Percentiles rank a stretch among this genome's conserved stretches.
Conservation (phyloP, 1,140 invertebrate species). For the Propsilocerus akamusi region DNA sequence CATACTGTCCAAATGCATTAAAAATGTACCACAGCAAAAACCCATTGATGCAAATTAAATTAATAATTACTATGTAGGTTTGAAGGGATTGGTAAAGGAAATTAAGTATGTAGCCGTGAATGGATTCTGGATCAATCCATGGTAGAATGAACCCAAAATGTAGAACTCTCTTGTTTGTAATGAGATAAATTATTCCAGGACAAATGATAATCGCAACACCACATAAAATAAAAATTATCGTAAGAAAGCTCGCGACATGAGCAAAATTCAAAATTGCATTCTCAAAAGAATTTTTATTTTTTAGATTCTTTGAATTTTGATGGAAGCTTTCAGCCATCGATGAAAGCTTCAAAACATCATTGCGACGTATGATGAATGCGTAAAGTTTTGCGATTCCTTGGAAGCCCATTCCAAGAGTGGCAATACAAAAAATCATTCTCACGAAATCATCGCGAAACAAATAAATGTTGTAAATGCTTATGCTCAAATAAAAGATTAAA, state of each 20-base stretch:
- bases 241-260: neutral
- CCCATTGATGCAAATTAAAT: neutral
- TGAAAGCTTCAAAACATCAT: neutral
- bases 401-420: neutral
- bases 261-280: neutral
- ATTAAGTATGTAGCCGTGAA: neutral
- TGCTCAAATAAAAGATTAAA: neutral
- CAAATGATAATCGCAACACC: neutral
- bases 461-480: neutral
- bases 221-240: neutral
- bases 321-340: neutral
- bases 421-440: neutral
- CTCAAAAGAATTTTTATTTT: neutral
- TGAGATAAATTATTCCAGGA: neutral
- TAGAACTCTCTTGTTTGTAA: neutral
- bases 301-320: neutral
- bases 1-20: neutral
- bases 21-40: neutral
- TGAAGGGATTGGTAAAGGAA: neutral
- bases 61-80: neutral
- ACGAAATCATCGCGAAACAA: neutral
- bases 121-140: neutral
- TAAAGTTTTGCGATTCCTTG: neutral
- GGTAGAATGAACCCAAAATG: neutral
- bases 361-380: neutral